Percentiles rank a stretch among this genome's conserved stretches.
Conservation (phyloP, 2,888 invertebrate species). For the Lochmaea capreae region DNA sequence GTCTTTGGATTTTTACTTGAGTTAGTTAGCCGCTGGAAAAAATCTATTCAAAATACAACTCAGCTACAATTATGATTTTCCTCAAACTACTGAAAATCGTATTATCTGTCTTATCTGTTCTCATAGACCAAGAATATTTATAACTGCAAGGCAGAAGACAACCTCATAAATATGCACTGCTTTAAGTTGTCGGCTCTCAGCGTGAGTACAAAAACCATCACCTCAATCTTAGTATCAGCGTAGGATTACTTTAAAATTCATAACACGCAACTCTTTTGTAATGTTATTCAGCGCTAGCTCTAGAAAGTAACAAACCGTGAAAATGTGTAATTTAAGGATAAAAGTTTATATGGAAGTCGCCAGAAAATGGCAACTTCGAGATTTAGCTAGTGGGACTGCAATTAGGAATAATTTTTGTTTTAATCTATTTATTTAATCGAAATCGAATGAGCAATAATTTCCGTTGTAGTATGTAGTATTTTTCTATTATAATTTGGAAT, state of each 20-base stretch:
- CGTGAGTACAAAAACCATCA: conserved; percentile 8
- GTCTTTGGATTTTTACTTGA: too few species aligned
- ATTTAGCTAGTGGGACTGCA: conserved; percentile 1
- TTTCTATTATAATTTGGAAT: too few species aligned
- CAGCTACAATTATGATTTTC: too few species aligned
- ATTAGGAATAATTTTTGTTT: not conserved
- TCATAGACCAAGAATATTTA: not conserved
- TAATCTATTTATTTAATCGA: not conserved
- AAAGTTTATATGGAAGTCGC: conserved; percentile 25
- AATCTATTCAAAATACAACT: too few species aligned
- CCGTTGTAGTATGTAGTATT: too few species aligned
- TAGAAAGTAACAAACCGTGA: conserved; percentile 31
- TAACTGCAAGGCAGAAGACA: not conserved
- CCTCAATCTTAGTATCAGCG: conserved; percentile 28
- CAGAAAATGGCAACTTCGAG: conserved; percentile 19
- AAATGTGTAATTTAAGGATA: conserved; percentile 32
- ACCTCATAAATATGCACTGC: not conserved
- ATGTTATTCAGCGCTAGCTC: conserved; percentile 14
- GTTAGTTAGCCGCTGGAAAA: too few species aligned
- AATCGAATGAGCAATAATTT: not conserved
- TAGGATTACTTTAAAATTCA: conserved; percentile 24
- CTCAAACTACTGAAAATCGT: too few species aligned
- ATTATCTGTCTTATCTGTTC: too few species aligned
- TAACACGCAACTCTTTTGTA: conserved; percentile 27
- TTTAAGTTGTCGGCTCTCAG: not conserved